Percentiles rank a stretch among this genome's conserved stretches.
These are phyloP conservation scores for Rapana venosa DNA, from an alignment of 2,888 invertebrate genomes.

Conservation along the genomic window DNA sequence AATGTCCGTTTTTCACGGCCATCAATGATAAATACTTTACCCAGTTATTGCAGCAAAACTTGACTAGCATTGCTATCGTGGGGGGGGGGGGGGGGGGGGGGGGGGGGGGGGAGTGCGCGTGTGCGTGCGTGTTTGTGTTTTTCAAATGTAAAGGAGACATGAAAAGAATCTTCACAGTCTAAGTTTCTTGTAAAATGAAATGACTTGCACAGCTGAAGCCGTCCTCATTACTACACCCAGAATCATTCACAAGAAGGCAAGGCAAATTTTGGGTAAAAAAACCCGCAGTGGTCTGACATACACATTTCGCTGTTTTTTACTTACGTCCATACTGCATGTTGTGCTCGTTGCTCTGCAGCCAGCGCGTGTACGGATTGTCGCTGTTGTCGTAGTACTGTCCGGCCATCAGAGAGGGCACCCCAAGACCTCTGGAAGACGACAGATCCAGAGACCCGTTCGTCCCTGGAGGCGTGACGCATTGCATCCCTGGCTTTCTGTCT, in stretches of 20 bases:
- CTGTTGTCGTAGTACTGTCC: conserved; percentile 63
- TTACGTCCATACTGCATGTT: conserved; percentile 65
- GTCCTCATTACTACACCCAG: not conserved
- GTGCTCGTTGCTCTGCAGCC: conserved; percentile 75
- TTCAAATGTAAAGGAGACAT: too few species aligned
- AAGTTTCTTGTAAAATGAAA: too few species aligned
- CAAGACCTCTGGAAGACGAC: conserved; percentile 48
- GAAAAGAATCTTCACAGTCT: not conserved
- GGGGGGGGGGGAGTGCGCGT: too few species aligned
- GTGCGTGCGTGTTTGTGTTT: too few species aligned
- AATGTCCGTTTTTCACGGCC: too few species aligned
- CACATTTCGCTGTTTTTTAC: conserved; percentile 8
- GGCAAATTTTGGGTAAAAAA: not conserved
- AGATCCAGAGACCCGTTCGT: conserved; percentile 44
- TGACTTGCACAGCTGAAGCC: too few species aligned
- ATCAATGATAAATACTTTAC: too few species aligned
- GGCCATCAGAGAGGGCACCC: conserved; percentile 51
- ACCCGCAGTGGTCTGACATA: not conserved
- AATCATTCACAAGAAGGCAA: not conserved
- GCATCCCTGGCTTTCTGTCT: conserved; percentile 78
- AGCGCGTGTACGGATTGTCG: conserved; percentile 81
- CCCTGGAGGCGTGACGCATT: not conserved
- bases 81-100: too few species aligned
- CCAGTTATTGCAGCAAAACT: too few species aligned
- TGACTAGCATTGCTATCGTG: too few species aligned